These are phyloP conservation scores for Hylia prasina DNA, from an alignment of 2,113 vertebrate species.

Conservation along the genomic window DNA sequence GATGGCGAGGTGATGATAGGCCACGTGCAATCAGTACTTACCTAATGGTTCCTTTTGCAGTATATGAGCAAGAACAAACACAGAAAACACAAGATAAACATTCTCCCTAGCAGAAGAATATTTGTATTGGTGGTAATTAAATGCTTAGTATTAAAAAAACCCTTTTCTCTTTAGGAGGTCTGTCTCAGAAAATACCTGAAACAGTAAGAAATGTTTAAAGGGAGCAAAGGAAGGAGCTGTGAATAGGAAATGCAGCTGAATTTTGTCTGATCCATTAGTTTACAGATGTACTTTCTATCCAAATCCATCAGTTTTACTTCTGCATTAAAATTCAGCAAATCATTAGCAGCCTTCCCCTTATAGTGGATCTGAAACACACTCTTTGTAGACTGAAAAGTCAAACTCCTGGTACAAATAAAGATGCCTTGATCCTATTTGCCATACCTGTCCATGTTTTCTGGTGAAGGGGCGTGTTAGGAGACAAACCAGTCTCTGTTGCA, in stretches of 20 bases:
- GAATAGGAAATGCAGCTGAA: background rate
- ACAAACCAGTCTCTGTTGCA: background rate
- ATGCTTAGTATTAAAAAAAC: background rate
- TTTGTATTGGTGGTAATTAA: background rate
- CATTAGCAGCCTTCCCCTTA: background rate
- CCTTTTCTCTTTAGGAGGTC: background rate
- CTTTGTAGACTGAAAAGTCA: background rate
- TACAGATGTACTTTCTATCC: background rate
- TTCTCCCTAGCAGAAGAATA: background rate
- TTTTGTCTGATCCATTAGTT: slow-evolving; percentile 15
- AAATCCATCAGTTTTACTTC: background rate
- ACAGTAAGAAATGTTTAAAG: background rate
- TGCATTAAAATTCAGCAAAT: background rate
- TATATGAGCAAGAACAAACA: background rate
- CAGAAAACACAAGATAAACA: background rate
- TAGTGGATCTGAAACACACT: background rate
- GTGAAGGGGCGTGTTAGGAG: background rate
- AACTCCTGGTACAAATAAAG: background rate
- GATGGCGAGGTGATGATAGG: background rate
- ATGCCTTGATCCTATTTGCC: background rate
- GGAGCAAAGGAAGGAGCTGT: background rate
- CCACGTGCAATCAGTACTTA: background rate
- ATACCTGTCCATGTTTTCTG: background rate
- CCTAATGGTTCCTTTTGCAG: background rate
- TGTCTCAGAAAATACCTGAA: background rate